Evolutionary conservation across 2,113 vertebrate species (phyloP).

Genomic region (Dermatemys mawii): DNA sequence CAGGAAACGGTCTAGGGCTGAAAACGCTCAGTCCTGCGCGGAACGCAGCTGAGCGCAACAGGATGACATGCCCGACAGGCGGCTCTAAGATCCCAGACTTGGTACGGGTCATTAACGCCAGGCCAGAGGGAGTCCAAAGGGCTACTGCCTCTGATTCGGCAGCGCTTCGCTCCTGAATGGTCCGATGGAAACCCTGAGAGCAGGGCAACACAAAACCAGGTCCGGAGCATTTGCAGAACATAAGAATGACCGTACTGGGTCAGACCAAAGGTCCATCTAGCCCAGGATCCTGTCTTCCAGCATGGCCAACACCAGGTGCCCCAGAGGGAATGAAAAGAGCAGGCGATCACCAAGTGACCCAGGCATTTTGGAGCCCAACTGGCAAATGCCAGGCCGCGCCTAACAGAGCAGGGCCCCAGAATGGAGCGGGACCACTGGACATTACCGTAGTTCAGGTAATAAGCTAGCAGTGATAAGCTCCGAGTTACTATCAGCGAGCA

Average conservation of each 20-base stretch:
- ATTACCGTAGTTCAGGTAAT: background rate
- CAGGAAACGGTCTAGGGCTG: background rate
- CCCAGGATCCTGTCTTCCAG: no score
- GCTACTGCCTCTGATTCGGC: background rate
- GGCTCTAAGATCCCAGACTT: background rate
- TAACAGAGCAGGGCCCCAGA: background rate
- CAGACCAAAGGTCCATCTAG: no score
- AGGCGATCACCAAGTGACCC: no score
- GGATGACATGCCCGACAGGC: background rate
- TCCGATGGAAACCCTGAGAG: background rate
- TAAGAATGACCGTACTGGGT: no score
- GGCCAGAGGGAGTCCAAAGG: background rate
- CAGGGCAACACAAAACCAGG: background rate
- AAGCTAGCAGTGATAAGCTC: background rate
- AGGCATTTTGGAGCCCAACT: no score
- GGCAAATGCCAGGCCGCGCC: no score
- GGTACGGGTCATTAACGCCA: background rate
- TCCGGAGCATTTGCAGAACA: background rate
- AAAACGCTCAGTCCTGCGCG: no score
- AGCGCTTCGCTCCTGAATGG: background rate
- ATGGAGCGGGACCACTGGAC: background rate
- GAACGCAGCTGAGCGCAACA: background rate
- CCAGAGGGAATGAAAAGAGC: no score
- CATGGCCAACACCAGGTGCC: no score
- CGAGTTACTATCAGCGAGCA: background rate